These are phyloP conservation scores for Gavialis gangeticus DNA, from an alignment of 2,113 vertebrate genomes.

Conservation along the genomic window DNA sequence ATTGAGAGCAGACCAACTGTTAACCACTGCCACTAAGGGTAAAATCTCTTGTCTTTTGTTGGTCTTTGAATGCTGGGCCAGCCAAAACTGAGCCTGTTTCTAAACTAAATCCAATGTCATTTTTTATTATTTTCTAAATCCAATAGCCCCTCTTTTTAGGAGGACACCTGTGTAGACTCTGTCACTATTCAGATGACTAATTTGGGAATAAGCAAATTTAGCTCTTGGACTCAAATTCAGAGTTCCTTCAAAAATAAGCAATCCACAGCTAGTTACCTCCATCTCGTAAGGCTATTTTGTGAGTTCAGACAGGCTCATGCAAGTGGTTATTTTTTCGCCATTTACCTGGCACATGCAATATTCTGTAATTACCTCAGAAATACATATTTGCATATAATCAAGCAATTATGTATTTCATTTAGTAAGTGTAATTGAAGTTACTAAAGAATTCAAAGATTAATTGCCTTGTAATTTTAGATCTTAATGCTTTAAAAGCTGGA, in stretches of 20 bases:
- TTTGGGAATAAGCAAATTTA: background rate
- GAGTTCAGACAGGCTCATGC: background rate
- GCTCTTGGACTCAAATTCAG: background rate
- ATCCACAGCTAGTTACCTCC: background rate
- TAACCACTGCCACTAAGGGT: slow-evolving; percentile 9
- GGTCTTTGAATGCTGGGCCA: background rate
- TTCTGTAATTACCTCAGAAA: slow-evolving; percentile 53
- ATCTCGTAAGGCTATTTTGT: background rate
- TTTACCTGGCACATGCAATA: slow-evolving; percentile 26
- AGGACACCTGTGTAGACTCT: background rate
- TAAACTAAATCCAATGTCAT: background rate
- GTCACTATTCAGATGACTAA: background rate
- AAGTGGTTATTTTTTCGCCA: background rate
- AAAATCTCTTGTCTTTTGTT: background rate
- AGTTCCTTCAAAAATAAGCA: background rate
- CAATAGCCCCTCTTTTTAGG: background rate
- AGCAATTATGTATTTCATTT: slow-evolving; percentile 45
- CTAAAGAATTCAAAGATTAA: slow-evolving; percentile 35
- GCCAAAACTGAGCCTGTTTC: background rate
- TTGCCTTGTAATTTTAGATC: slow-evolving; percentile 39
- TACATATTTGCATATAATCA: slow-evolving; percentile 54
- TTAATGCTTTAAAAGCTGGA: background rate
- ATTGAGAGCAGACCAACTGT: background rate
- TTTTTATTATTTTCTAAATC: background rate
- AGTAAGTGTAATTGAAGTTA: slow-evolving; percentile 42